phyloP scores from a whole-genome alignment of 2,888 invertebrate genomes.

The Sinodicranocentrus sp. region DNA sequence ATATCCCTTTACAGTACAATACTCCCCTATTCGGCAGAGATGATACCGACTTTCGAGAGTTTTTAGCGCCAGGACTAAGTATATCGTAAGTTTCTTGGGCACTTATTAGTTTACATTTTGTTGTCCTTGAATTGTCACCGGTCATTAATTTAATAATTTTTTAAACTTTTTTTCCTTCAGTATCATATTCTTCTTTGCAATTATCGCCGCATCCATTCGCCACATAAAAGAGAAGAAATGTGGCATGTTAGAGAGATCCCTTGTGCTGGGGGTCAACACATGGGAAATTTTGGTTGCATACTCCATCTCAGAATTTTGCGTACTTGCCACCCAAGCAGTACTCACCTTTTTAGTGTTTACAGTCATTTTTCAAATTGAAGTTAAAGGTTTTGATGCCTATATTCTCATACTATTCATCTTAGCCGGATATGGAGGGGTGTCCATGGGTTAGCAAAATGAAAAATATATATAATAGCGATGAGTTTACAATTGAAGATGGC shows the following conservation, averaged over 20 bases:
- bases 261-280: slow-evolving; percentile 86
- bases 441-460: slow-evolving; percentile 34
- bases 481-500: background rate
- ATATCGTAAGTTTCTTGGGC: slow-evolving; percentile 25
- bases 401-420: slow-evolving; percentile 83
- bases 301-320: slow-evolving; percentile 94
- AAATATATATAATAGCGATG: background rate
- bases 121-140: background rate
- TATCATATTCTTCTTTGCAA: slow-evolving; percentile 46
- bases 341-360: slow-evolving; percentile 94
- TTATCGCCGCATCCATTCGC: slow-evolving; percentile 54
- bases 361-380: slow-evolving; percentile 91
- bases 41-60: slow-evolving; percentile 95
- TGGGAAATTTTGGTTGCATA: slow-evolving; percentile 94
- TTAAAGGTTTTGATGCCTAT: slow-evolving; percentile 90
- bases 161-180: background rate
- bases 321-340: slow-evolving; percentile 95
- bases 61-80: slow-evolving; percentile 93
- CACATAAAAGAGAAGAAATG: slow-evolving; percentile 62
- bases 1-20: no score
- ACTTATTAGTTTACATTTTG: slow-evolving; percentile 67
- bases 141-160: background rate
- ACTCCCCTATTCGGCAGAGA: slow-evolving; percentile 90
- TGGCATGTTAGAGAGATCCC: slow-evolving; percentile 61
- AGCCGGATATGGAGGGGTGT: slow-evolving; percentile 95